A percentile compares a stretch with the other conserved stretches of the same genome.
These are phyloP conservation scores for Semaprochilodus insignis DNA, from an alignment of 2,797 vertebrate species.

Conservation along the genomic window DNA sequence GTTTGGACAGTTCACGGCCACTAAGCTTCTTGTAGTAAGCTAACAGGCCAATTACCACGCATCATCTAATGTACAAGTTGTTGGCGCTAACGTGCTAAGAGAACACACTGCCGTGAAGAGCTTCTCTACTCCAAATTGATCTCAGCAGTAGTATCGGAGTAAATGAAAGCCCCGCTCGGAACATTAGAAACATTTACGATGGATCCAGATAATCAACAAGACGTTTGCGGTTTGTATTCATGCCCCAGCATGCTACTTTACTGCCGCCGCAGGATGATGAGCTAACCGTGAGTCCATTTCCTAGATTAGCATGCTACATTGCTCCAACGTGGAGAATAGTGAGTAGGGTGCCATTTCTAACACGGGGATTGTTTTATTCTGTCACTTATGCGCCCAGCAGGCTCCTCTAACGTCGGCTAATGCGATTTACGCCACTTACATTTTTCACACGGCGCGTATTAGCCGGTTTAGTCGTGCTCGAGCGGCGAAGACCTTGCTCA, in stretches of 20 bases:
- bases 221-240: not conserved
- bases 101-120: not conserved
- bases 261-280: not conserved
- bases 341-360: slow-evolving; percentile 11
- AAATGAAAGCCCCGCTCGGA: not conserved
- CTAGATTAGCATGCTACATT: slow-evolving; percentile 3
- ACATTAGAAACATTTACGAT: not conserved
- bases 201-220: not conserved
- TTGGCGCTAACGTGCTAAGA: not conserved
- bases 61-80: not conserved
- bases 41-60: not conserved
- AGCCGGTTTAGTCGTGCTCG: slow-evolving; percentile 73
- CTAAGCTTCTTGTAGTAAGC: not conserved
- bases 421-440: slow-evolving; percentile 78
- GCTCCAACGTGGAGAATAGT: not conserved
- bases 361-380: slow-evolving; percentile 76
- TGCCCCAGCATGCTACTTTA: not conserved
- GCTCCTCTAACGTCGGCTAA: slow-evolving; percentile 69
- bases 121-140: not conserved
- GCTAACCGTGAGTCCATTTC: not conserved
- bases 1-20: not conserved
- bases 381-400: slow-evolving; percentile 77
- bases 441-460: slow-evolving; percentile 77
- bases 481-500: slow-evolving; percentile 75
- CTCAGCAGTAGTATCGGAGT: not conserved